A percentile compares a stretch with the other conserved stretches of the same genome.
Evolutionary conservation across 2,888 invertebrate genomes (phyloP).

Genomic region (Ommatoiulus sabulosus): DNA sequence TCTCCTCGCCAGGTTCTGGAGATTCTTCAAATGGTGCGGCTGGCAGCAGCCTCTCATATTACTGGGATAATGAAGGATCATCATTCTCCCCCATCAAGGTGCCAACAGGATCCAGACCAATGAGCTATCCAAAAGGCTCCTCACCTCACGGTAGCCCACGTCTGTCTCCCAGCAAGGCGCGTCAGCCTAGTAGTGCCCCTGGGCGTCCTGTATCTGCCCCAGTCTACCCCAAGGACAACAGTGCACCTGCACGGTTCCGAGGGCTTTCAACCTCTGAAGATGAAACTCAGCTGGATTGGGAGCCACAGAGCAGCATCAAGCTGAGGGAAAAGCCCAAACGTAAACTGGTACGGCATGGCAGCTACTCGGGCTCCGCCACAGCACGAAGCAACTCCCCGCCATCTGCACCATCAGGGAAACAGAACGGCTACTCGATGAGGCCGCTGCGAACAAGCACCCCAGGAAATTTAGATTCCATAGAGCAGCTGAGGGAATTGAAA

Average conservation of each 20-base stretch:
- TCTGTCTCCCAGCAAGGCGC: conserved; percentile 24
- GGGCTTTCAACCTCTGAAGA: conserved; percentile 44
- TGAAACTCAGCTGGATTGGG: conserved; percentile 18
- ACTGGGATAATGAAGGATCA: conserved; percentile 52
- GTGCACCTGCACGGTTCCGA: neutral
- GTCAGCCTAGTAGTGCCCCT: neutral
- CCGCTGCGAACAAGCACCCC: neutral
- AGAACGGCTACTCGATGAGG: neutral
- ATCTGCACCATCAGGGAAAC: neutral
- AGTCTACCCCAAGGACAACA: conserved; percentile 26
- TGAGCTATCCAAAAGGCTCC: neutral
- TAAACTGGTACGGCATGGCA: conserved; percentile 1
- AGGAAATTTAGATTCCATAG: neutral
- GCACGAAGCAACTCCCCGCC: neutral
- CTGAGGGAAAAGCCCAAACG: conserved; percentile 6
- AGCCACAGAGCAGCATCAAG: neutral
- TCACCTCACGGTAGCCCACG: conserved; percentile 46
- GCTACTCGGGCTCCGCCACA: neutral
- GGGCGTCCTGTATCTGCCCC: conserved; percentile 1
- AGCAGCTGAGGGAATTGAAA: neutral
- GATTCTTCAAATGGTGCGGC: neutral
- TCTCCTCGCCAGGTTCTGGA: neutral
- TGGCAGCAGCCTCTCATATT: conserved; percentile 6
- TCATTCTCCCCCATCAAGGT: conserved; percentile 14
- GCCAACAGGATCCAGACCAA: neutral